Evolutionary conservation across 2,888 invertebrate species (phyloP).

Genomic region (Cremastobaeus sp.): DNA sequence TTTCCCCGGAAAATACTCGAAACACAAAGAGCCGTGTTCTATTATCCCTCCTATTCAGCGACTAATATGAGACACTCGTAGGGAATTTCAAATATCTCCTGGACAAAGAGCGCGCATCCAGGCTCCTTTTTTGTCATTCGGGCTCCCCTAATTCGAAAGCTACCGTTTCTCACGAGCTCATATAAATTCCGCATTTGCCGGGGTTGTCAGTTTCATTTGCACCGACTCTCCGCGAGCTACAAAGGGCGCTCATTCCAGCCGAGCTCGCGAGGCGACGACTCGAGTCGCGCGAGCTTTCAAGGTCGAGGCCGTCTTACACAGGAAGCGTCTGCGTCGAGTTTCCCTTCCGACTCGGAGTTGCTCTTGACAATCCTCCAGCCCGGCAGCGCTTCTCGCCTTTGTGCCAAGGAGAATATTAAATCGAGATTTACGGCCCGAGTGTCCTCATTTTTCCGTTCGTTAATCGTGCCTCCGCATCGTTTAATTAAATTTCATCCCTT

Average conservation of each 20-base stretch:
- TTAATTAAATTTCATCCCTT: conserved; percentile 53
- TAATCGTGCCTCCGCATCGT: conserved; percentile 33
- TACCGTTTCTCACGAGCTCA: conserved; percentile 50
- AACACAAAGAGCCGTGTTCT: conserved; percentile 47
- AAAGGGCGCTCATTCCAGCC: conserved; percentile 28
- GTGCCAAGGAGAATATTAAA: conserved; percentile 43
- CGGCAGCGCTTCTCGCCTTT: conserved; percentile 23
- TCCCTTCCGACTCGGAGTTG: conserved; percentile 41
- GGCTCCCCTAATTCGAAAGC: conserved; percentile 31
- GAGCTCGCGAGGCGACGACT: conserved; percentile 16
- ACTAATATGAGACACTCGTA: conserved; percentile 52
- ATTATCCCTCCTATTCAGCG: conserved; percentile 48
- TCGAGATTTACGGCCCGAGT: conserved; percentile 37
- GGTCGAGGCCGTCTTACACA: conserved; percentile 22
- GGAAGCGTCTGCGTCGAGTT: conserved; percentile 36
- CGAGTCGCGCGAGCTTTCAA: conserved; percentile 45
- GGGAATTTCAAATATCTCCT: conserved; percentile 56
- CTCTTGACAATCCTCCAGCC: conserved; percentile 20
- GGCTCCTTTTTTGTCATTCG: conserved; percentile 25
- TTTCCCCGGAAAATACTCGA: conserved; percentile 39
- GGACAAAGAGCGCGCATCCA: conserved; percentile 50
- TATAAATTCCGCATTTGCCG: conserved; percentile 49
- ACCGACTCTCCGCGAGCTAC: conserved; percentile 1
- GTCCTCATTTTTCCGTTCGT: conserved; percentile 29
- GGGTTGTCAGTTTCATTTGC: conserved; percentile 32